Conservation (phyloP, 53 echinoderm and acorn worm genomes). For the Holothuria scabra region DNA sequence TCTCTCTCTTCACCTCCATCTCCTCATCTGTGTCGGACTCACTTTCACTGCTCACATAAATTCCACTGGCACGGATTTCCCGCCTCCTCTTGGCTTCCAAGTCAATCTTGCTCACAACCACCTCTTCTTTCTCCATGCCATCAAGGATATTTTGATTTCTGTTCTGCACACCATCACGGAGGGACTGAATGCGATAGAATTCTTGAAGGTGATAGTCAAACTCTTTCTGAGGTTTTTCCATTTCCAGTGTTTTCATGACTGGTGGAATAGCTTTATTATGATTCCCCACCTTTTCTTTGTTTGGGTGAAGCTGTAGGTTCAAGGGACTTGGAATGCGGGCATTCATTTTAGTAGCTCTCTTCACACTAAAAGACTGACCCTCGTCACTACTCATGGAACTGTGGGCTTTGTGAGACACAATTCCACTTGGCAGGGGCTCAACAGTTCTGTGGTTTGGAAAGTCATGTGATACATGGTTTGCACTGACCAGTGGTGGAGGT, state of each 20-base stretch:
- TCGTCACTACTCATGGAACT: constrained; percentile 35
- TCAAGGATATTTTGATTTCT: constrained; percentile 54
- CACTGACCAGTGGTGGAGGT: constrained; percentile 39
- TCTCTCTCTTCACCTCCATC: constrained; percentile 72
- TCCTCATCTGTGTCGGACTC: constrained; percentile 95
- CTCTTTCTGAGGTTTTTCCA: constrained; percentile 69
- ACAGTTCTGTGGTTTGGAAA: constrained; percentile 1
- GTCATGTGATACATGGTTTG: constrained; percentile 39
- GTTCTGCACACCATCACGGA: constrained; percentile 55
- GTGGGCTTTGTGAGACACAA: constrained; percentile 17
- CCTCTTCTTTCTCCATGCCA: constrained; percentile 52
- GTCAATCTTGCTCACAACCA: constrained; percentile 86
- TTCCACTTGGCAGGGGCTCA: not conserved
- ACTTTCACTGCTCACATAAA: constrained; percentile 94
- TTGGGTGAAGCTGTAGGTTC: constrained; percentile 30
- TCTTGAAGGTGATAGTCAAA: constrained; percentile 80
- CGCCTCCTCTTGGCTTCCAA: constrained; percentile 75
- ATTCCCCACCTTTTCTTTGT: constrained; percentile 22
- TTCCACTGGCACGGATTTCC: constrained; percentile 74
- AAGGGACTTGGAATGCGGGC: constrained; percentile 46
- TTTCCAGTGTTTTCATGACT: constrained; percentile 59
- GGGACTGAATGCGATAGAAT: constrained; percentile 86
- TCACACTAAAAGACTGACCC: constrained; percentile 40
- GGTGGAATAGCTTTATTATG: constrained; percentile 21
- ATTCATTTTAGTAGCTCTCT: constrained; percentile 42